A percentile compares a stretch with the other conserved stretches of the same genome.
These are phyloP conservation scores for Acrobeloides nanus DNA, from an alignment of 2,888 invertebrate species.

Conservation along the genomic window DNA sequence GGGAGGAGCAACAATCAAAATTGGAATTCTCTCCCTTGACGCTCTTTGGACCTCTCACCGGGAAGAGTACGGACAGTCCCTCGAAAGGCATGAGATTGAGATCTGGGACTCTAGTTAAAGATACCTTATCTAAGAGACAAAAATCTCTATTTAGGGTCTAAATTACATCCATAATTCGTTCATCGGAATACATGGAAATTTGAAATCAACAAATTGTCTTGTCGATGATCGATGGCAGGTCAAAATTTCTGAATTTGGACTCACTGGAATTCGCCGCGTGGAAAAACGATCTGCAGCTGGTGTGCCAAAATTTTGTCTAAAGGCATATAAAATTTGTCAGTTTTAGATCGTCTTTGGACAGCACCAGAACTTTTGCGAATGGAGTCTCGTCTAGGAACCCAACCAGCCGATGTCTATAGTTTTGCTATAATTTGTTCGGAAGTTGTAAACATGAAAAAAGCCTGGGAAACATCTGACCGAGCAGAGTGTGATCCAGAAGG, in stretches of 20 bases:
- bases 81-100: too few relatives aligned
- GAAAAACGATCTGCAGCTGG: too few relatives aligned
- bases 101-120: too few relatives aligned
- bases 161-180: slow-evolving; percentile 13
- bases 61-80: too few relatives aligned
- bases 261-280: slow-evolving; percentile 11
- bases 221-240: slow-evolving; percentile 44
- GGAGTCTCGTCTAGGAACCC: slow-evolving; percentile 21
- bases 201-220: slow-evolving; percentile 23
- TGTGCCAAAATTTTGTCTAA: too few relatives aligned
- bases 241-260: slow-evolving; percentile 28
- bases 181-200: slow-evolving; percentile 21
- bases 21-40: too few relatives aligned
- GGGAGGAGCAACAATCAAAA: too few relatives aligned
- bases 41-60: too few relatives aligned
- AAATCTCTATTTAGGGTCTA: slow-evolving; percentile 19
- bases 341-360: slow-evolving; percentile 40
- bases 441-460: too few relatives aligned
- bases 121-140: too few relatives aligned
- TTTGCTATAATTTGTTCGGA: slow-evolving; percentile 36
- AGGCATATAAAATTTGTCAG: too few relatives aligned
- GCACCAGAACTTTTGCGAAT: slow-evolving; percentile 40
- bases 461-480: slow-evolving; percentile 36
- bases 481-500: too few relatives aligned
- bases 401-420: slow-evolving; percentile 33